These are phyloP conservation scores for Gymnoscelis rufifasciata DNA, from an alignment of 2,888 invertebrate genomes.

Conservation along the genomic window DNA sequence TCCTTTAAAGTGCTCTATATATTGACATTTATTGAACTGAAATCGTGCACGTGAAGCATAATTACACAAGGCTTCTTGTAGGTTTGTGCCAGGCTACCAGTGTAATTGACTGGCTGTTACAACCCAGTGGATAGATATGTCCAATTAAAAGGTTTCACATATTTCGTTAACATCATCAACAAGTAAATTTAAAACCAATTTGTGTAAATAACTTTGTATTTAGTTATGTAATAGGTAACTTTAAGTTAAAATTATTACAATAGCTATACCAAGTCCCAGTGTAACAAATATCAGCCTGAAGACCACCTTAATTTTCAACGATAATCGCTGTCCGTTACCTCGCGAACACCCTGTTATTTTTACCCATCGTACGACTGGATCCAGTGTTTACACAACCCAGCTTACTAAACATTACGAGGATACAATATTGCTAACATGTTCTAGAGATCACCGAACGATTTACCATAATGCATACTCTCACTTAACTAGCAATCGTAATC, in stretches of 20 bases:
- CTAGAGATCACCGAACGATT: constrained; percentile 34
- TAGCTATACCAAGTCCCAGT: too few relatives aligned
- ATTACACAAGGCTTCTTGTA: constrained; percentile 3
- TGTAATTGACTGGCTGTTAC: constrained; percentile 1
- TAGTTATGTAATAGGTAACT: too few relatives aligned
- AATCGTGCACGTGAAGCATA: constrained; percentile 14
- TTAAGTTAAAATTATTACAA: too few relatives aligned
- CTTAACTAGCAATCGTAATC: constrained; percentile 32
- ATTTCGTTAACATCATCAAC: too few relatives aligned
- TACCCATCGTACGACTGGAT: neutral
- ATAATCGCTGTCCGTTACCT: neutral
- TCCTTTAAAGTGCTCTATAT: constrained; percentile 65
- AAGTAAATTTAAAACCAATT: too few relatives aligned
- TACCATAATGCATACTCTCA: constrained; percentile 43
- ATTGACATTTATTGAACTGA: constrained; percentile 50
- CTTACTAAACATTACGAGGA: constrained; percentile 14
- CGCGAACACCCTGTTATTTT: neutral
- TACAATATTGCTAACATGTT: constrained; percentile 24
- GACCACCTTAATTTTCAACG: neutral
- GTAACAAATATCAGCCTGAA: too few relatives aligned
- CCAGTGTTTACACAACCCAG: neutral
- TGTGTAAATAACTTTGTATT: too few relatives aligned
- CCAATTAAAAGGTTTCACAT: neutral
- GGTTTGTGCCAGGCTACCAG: neutral
- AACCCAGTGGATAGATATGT: neutral